These are phyloP conservation scores for Cotesia glomerata DNA, from an alignment of 1,140 invertebrate species.

Conservation along the genomic window DNA sequence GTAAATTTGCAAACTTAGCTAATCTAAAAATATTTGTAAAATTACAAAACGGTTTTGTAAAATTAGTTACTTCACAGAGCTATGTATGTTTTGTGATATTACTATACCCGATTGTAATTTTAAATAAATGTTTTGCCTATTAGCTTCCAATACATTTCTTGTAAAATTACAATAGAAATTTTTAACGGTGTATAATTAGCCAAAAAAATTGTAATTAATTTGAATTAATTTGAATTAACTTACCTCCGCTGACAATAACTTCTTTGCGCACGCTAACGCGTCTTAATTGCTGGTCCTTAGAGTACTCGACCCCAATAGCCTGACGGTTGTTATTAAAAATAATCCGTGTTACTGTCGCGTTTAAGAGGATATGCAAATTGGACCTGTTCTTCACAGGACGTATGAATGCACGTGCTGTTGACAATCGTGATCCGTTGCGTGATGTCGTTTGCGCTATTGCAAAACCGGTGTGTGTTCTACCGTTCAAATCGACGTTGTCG, in stretches of 20 bases:
- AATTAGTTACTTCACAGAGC: no score
- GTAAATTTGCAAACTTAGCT: no score
- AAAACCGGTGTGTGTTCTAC: slow-evolving; percentile 79
- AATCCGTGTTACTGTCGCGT: slow-evolving; percentile 75
- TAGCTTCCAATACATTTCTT: no score
- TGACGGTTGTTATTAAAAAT: slow-evolving; percentile 74
- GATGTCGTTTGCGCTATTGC: slow-evolving; percentile 87
- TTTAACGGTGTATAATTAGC: no score
- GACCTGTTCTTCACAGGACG: slow-evolving; percentile 76
- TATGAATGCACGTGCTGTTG: slow-evolving; percentile 81
- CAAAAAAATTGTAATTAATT: background rate
- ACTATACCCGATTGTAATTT: no score
- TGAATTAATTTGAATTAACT: background rate
- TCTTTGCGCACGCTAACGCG: slow-evolving; percentile 64
- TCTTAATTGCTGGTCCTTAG: slow-evolving; percentile 62
- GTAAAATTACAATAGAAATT: no score
- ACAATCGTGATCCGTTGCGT: slow-evolving; percentile 85
- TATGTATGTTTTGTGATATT: no score
- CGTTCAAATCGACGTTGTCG: slow-evolving; percentile 82
- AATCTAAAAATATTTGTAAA: no score
- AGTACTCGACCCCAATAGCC: slow-evolving; percentile 74
- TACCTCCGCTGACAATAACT: slow-evolving; percentile 67
- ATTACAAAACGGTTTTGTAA: no score
- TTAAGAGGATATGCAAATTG: slow-evolving; percentile 80
- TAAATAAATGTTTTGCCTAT: no score